phyloP scores from a whole-genome alignment of 2,888 invertebrate species.

The Protonemura montana region DNA sequence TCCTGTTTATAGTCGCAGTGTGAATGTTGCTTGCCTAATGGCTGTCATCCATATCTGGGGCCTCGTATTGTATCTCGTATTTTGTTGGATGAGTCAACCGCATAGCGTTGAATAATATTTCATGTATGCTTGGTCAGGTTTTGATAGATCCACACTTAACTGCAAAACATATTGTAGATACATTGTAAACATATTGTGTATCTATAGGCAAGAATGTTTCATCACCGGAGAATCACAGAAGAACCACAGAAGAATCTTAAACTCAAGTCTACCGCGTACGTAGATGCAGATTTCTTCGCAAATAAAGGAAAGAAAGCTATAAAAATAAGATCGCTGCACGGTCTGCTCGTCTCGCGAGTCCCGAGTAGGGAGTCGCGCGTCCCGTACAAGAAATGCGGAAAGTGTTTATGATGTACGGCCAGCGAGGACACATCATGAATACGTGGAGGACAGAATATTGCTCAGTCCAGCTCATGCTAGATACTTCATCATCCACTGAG shows the following conservation, averaged over 20 bases:
- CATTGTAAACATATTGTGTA: too few relatives aligned
- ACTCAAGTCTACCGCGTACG: too few relatives aligned
- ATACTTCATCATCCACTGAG: conserved; percentile 38
- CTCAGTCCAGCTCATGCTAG: conserved; percentile 27
- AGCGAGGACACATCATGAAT: conserved; percentile 31
- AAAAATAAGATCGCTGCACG: background rate
- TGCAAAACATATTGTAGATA: too few relatives aligned
- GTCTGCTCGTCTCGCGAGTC: background rate
- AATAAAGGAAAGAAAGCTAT: background rate
- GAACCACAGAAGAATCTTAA: too few relatives aligned
- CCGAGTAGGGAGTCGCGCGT: background rate
- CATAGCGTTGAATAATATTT: too few relatives aligned
- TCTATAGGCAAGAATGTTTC: too few relatives aligned
- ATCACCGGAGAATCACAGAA: too few relatives aligned
- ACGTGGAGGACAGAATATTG: conserved; percentile 37
- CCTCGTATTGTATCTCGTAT: too few relatives aligned
- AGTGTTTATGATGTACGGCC: conserved; percentile 38
- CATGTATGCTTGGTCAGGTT: too few relatives aligned
- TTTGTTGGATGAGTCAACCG: too few relatives aligned
- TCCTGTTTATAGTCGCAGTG: background rate
- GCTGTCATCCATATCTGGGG: background rate
- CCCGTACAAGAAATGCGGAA: background rate
- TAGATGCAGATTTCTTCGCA: background rate
- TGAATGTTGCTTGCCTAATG: background rate
- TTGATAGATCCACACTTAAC: too few relatives aligned